Percentiles rank a stretch among this genome's conserved stretches.
phyloP scores from a whole-genome alignment of 2,113 vertebrate species.

The Gasterosteus aculeatus region DNA sequence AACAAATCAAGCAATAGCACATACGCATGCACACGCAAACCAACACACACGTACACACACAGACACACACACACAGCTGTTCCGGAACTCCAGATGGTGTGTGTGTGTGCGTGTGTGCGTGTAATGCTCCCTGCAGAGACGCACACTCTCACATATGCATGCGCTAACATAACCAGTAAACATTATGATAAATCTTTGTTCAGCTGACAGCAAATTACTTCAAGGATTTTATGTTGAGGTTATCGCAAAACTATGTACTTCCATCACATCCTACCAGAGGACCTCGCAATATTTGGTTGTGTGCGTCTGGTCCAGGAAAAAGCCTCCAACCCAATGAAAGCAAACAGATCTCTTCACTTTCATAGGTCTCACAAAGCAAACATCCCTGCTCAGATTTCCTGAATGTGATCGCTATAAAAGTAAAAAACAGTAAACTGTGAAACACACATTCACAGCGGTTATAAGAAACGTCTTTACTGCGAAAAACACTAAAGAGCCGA shows the following conservation, averaged over 20 bases:
- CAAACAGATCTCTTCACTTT: neutral
- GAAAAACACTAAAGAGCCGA: neutral
- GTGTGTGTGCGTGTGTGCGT: constrained; percentile 68
- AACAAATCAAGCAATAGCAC: constrained; percentile 2
- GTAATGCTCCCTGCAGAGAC: constrained; percentile 63
- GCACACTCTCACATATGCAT: constrained; percentile 40
- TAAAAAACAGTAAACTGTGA: neutral
- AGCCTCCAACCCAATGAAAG: constrained; percentile 16
- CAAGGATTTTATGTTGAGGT: constrained; percentile 53
- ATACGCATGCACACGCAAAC: neutral
- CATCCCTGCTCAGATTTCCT: neutral
- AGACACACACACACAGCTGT: neutral
- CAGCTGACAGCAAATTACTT: constrained; percentile 61
- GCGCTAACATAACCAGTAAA: constrained; percentile 52
- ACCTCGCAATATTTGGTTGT: constrained; percentile 18
- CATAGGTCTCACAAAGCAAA: neutral
- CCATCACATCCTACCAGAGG: constrained; percentile 14
- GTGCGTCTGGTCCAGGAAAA: neutral
- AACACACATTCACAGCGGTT: constrained; percentile 5
- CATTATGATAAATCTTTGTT: constrained; percentile 72
- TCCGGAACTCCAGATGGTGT: constrained; percentile 64
- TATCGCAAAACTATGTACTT: constrained; percentile 34
- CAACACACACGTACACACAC: neutral
- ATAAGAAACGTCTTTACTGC: neutral
- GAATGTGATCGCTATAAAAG: neutral